Percentiles rank a stretch among this genome's conserved stretches.
phyloP scores from a whole-genome alignment of 2,797 vertebrate species.

The Heterohyrax brucei region DNA sequence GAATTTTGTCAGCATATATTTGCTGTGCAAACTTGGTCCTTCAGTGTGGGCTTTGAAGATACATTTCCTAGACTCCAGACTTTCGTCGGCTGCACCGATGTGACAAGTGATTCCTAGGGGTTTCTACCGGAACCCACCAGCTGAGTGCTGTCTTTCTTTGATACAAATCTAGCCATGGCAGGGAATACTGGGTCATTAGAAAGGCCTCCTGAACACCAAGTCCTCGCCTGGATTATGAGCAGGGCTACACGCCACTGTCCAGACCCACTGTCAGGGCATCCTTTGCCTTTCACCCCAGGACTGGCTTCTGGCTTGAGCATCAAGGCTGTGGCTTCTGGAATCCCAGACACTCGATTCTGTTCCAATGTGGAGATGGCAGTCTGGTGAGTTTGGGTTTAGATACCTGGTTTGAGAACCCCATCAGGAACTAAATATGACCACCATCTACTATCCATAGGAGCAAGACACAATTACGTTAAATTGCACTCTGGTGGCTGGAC shows the following conservation, averaged over 20 bases:
- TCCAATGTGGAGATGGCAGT: not conserved
- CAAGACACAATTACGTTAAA: constrained; percentile 38
- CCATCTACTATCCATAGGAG: not conserved
- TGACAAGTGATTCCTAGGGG: not conserved
- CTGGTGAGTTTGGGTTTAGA: not conserved
- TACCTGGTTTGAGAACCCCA: not conserved
- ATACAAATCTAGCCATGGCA: constrained; percentile 4
- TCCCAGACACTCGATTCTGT: not conserved
- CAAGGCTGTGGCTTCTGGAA: not conserved
- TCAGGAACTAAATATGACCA: constrained; percentile 11
- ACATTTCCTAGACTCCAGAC: constrained; percentile 47
- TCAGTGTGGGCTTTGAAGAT: constrained; percentile 60
- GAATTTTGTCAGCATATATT: constrained; percentile 33
- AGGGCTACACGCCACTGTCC: not conserved
- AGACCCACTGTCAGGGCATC: not conserved
- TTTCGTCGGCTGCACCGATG: not conserved
- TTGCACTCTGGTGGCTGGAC: not conserved
- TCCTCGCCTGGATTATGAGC: not conserved
- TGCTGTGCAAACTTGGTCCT: constrained; percentile 50
- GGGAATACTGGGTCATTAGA: constrained; percentile 29
- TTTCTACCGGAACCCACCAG: constrained; percentile 28
- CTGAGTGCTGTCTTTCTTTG: constrained; percentile 26
- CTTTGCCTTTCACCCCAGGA: not conserved
- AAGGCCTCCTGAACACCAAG: not conserved
- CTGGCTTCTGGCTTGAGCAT: constrained; percentile 15